Base-by-base conservation (phyloP, 2,888 invertebrate species). In the Merodon equestris region DNA sequence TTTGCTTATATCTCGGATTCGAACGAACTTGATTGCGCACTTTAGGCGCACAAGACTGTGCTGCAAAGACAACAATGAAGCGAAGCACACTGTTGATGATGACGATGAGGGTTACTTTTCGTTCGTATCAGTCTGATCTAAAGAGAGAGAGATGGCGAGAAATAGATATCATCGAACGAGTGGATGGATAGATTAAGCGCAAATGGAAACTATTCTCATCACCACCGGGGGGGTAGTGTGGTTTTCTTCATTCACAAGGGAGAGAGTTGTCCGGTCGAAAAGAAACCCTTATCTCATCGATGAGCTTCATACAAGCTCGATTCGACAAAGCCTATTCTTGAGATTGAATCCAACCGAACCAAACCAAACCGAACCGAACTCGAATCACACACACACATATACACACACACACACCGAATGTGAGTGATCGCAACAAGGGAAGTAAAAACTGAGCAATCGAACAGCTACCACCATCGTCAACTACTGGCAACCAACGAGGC, bases 1-100 rank as follows among this genome's bases (percentile, higher is more conserved):
- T 47, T n/a, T 42, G 42, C 40, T 10, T 40, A 3, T 47, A 12
- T 58, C 48, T 66, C n/a, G 38, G 56, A 63, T 74, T 51, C 66
- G 63, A 68, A 73, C 77, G 75, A 81, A 81, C 81, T 81, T 75
- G 81, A 81, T 81, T 81, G 81, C 81, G 75, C 81, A 77, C 76
- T 72, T 77, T 67, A 72, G 61, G 64, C 51, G 66, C 64, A 53
- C 75, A 75, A 57, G 14, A 53, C 47, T 42, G 51, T 47, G 48
- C 40, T 58, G 53, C 53, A 19, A 51, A 66, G 42, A 47, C 27
- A 9, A 67, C 58, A 51, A 51, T 56, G 45, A 36, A 18, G 14
- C 48, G 42, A 60, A 27, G 36, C 15, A 47, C 47, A 47, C 17
- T 9, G 27, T 27, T 40, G 10, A 40, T 36, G 36, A 10, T 40